Evolutionary conservation across 2,888 invertebrate species (phyloP), one percentile per base, ranked within the genome.

Genomic region (Habroteleia sp.): DNA sequence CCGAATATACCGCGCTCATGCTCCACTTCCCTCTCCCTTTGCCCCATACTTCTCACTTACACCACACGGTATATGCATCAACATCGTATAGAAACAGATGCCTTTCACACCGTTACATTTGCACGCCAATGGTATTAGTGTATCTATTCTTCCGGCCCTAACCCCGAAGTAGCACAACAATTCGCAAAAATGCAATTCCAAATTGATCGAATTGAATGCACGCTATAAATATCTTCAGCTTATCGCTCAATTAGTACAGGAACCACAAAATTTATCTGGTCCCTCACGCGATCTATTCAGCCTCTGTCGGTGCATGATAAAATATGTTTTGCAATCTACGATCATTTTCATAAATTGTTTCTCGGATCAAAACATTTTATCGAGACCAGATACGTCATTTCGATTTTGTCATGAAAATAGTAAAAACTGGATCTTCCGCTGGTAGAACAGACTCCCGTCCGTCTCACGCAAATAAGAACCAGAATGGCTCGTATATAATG

Each of bases 211-310:
- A 31, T 20, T 13, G 14, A 56, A 10, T 35, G 8, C 27, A 27
- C 10, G 33, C 39, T 39, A 52, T 65, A 71, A 62, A 62, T 81
- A 77, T 78, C 63, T 77, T 52, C 73, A 65, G 72, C 77, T 79
- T 84, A 84, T 83, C 83, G 80, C 80, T 84, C 83, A 85, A 85
- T 85, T 85, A 85, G 82, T 79, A 77, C 56, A 46, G 78, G 77
- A 81, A 80, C 80, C 80, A 78, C 69, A 3, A 48, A 37, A 79
- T 76, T 81, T 84, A 84, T 84, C 83, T 80, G 72, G 66, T 63
- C 65, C 68, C 77, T 78, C 81, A 81, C 81, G 82, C 82, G 52
- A 63, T 66, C 69, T 62, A 69, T 74, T 50, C 48, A 23, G 31
- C 2, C 31, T 4, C 41, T 33, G 8, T 1, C 37, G 11, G 1